Evolutionary conservation across 2,888 invertebrate species (phyloP).

Genomic region (Pyrocoelia pectoralis): DNA sequence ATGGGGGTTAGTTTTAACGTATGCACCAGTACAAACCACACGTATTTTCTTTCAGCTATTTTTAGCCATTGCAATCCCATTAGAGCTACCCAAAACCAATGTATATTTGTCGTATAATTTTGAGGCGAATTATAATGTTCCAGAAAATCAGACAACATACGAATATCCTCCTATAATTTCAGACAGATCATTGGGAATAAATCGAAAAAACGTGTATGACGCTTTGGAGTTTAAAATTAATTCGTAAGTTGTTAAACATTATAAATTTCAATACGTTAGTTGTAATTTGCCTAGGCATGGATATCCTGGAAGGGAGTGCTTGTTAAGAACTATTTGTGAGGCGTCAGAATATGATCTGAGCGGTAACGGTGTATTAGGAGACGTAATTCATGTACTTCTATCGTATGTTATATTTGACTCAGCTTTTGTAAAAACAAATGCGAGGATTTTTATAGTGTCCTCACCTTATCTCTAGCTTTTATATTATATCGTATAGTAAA

Average conservation of each 20-base stretch:
- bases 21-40: not conserved
- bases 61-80: conserved; percentile 72
- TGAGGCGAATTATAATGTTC: conserved; percentile 70
- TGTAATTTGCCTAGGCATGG: too few relatives aligned
- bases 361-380: conserved; percentile 70
- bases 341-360: conserved; percentile 63
- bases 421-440: too few relatives aligned
- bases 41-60: conserved; percentile 62
- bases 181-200: conserved; percentile 28
- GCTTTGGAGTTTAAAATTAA: conserved; percentile 38
- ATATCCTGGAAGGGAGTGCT: conserved; percentile 67
- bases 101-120: conserved; percentile 77
- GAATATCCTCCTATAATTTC: conserved; percentile 40
- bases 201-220: conserved; percentile 33
- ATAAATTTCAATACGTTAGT: not conserved
- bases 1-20: conserved; percentile 37
- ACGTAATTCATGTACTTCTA: conserved; percentile 70
- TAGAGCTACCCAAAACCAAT: conserved; percentile 71
- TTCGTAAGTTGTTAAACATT: conserved; percentile 34
- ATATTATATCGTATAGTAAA: too few relatives aligned
- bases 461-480: too few relatives aligned
- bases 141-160: conserved; percentile 61
- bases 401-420: conserved; percentile 63
- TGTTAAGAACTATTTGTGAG: conserved; percentile 74
- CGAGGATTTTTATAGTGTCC: too few relatives aligned